Conservation (phyloP, 2,888 invertebrate genomes). For the Zhuqinia jingwanae region DNA sequence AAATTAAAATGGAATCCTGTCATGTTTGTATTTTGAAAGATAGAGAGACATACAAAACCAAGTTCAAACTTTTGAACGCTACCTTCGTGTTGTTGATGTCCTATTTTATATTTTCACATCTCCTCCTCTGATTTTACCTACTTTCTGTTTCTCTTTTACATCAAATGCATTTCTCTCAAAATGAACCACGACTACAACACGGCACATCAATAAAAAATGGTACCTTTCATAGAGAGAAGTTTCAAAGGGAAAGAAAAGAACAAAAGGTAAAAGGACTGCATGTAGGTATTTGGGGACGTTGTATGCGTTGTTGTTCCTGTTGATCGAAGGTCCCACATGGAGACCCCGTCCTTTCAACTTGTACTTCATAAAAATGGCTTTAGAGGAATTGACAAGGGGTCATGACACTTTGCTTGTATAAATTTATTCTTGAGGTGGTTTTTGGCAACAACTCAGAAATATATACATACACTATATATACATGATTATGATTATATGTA, state of each 20-base stretch:
- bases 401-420: neutral
- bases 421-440: neutral
- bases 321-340: conserved; percentile 51
- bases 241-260: neutral
- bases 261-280: neutral
- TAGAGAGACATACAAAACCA: neutral
- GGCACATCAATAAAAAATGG: conserved; percentile 26
- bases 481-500: too few species aligned
- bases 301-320: neutral
- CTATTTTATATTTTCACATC: conserved; percentile 1
- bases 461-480: neutral
- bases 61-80: neutral
- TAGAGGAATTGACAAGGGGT: conserved; percentile 2
- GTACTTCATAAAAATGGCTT: conserved; percentile 34
- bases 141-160: conserved; percentile 6
- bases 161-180: conserved; percentile 16
- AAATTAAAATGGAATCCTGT: conserved; percentile 26
- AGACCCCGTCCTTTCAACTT: conserved; percentile 26
- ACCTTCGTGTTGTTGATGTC: too few species aligned
- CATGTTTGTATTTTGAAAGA: neutral
- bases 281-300: too few species aligned
- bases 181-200: neutral
- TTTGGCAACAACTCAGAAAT: neutral
- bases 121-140: neutral
- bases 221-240: neutral